Percentiles rank a stretch among this genome's conserved stretches.
These are phyloP conservation scores for Peromyscus nudipes DNA, from an alignment of 2,797 vertebrate species.

Conservation along the genomic window DNA sequence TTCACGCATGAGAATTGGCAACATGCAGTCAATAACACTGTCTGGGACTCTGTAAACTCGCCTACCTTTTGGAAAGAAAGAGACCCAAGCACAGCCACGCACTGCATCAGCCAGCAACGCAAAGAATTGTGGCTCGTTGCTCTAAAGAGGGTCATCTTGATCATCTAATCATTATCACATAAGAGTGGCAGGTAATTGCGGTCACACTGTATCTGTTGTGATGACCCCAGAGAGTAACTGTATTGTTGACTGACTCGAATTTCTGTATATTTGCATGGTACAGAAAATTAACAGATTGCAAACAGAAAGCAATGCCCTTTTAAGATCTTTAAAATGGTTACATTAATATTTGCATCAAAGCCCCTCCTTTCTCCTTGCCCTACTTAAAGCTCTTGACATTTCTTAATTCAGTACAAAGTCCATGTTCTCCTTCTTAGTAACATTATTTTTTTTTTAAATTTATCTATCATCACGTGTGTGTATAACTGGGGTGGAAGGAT, in stretches of 20 bases:
- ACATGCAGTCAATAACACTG: background rate
- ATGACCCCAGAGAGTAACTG: slow-evolving; percentile 41
- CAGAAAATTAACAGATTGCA: slow-evolving; percentile 55
- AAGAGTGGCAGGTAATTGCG: slow-evolving; percentile 3
- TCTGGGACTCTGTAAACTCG: slow-evolving; percentile 1
- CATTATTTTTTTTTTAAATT: background rate
- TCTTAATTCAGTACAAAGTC: slow-evolving; percentile 6
- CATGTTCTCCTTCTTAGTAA: background rate
- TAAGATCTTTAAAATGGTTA: slow-evolving; percentile 44
- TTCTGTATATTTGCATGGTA: slow-evolving; percentile 27
- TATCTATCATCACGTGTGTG: background rate
- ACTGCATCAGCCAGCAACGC: background rate
- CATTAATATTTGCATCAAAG: slow-evolving; percentile 51
- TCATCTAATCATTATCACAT: background rate
- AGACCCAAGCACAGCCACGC: background rate
- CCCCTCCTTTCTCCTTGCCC: background rate
- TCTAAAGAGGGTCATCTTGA: slow-evolving; percentile 1
- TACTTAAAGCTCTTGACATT: slow-evolving; percentile 33
- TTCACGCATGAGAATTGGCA: background rate
- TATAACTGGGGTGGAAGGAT: background rate
- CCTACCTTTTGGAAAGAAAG: slow-evolving; percentile 35
- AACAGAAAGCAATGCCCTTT: slow-evolving; percentile 38
- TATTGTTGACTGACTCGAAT: background rate
- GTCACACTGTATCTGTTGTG: slow-evolving; percentile 10
- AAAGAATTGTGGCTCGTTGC: slow-evolving; percentile 12